Percentiles rank a stretch among this genome's conserved stretches.
These are phyloP conservation scores for Agrypnus murinus DNA, from an alignment of 2,888 invertebrate species.

Conservation along the genomic window DNA sequence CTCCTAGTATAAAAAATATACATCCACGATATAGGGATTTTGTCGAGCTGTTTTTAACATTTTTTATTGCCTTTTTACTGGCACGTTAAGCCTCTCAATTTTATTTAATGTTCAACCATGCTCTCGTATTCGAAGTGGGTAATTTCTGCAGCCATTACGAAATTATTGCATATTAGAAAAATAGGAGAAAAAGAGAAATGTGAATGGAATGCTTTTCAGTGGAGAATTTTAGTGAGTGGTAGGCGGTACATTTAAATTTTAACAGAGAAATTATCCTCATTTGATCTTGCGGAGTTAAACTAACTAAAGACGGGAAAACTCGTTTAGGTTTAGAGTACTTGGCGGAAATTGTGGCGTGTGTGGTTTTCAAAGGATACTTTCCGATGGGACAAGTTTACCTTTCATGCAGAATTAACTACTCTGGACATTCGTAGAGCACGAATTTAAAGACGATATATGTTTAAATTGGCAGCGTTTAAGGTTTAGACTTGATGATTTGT, in stretches of 20 bases:
- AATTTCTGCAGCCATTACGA: too few relatives aligned
- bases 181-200: too few relatives aligned
- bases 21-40: background rate
- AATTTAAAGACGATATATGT: too few relatives aligned
- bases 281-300: background rate
- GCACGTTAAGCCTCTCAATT: background rate
- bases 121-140: too few relatives aligned
- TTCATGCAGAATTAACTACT: background rate
- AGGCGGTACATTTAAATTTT: too few relatives aligned
- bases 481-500: too few relatives aligned
- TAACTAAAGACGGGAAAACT: background rate
- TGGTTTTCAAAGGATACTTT: constrained; percentile 9
- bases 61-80: constrained; percentile 4
- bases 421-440: too few relatives aligned
- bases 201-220: too few relatives aligned
- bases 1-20: background rate
- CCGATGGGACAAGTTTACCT: constrained; percentile 22
- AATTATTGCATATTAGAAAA: too few relatives aligned
- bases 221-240: too few relatives aligned
- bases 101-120: background rate
- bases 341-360: constrained; percentile 23
- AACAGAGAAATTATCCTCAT: too few relatives aligned
- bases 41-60: background rate
- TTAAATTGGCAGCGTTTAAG: too few relatives aligned
- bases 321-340: constrained; percentile 11